Conservation (phyloP, 2,113 vertebrate species). For the Hemicordylus capensis region DNA sequence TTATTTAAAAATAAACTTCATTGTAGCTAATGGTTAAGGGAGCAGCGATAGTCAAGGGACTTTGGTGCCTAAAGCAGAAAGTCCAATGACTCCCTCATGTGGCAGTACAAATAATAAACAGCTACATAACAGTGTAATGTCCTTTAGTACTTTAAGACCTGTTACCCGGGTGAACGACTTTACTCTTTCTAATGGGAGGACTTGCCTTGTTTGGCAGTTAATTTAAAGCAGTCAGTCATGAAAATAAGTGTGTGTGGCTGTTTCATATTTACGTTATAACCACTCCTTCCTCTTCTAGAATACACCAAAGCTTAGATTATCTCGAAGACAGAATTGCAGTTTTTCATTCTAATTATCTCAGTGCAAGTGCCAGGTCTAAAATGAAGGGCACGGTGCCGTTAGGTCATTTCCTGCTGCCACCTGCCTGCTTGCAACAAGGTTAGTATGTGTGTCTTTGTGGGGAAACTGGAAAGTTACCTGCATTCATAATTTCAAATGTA, state of each 20-base stretch:
- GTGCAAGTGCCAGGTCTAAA: accelerated
- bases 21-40: background rate
- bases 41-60: background rate
- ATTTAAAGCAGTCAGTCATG: background rate
- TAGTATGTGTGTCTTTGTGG: background rate
- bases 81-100: too few relatives aligned
- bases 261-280: conserved; percentile 26
- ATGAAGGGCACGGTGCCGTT: conserved; percentile 48
- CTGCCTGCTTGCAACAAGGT: conserved; percentile 79
- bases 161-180: background rate
- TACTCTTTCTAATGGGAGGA: background rate
- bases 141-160: background rate
- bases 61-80: too few relatives aligned
- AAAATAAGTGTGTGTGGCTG: accelerated
- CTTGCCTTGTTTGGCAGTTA: background rate
- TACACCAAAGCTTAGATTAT: conserved; percentile 76
- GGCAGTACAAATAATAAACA: too few relatives aligned
- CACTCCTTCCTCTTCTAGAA: conserved; percentile 67
- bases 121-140: too few relatives aligned
- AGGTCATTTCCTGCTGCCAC: conserved; percentile 79
- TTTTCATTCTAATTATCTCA: conserved; percentile 77
- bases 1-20: background rate
- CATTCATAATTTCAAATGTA: background rate
- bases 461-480: background rate
- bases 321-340: conserved; percentile 75